Base-by-base conservation (phyloP, 1,140 invertebrate genomes). In the Eurosta solidaginis region DNA sequence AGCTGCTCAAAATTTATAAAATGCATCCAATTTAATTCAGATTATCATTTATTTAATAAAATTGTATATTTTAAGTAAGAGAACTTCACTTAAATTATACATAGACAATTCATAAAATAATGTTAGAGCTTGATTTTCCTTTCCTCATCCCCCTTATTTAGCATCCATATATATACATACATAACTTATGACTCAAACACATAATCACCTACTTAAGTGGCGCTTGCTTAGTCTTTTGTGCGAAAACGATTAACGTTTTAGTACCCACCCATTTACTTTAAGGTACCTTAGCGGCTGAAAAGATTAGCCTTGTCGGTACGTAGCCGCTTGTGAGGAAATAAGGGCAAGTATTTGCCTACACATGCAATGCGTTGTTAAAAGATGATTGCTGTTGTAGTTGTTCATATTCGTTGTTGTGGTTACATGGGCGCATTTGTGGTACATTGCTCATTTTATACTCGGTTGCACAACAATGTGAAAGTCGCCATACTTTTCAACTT, bases 391-490 rank as follows among this genome's bases (percentile, higher is more conserved):
- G 14, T 68, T 68, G 33, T 68, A 40, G 29, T 40, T 40, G 20
- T 4, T 20, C 59, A 12, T 17, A 17, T 33, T n/a, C n/a, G n/a
- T 20, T 40, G 1, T 20, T 40, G 59, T 36, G 59, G 59, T 68
- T 68, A 33, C 59, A 22, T 68, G 33, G 36, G 59, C 33, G 59
- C 27, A 33, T 59, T 59, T 59, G 25, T 10, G 54, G 54, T n/a
- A 29, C 54, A 17, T 68, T 68, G 59, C 40, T 68, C 59, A 68
- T 42, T 68, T 68, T 42, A 68, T 33, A 68, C 59, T 42, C 59
- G 12, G 59, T 68, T 36, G 45, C 45, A 14, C 45, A n/a, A 47
- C 9, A 47, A n/a, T 47, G 45, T 47, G 14, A 47, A n/a, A 17
- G 54, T 33, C 29, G 22, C 49, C 22, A 7, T 22, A 63, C 27